Evolutionary conservation across 2,797 vertebrate genomes (phyloP).

Genomic region (Chrysocyon brachyurus): DNA sequence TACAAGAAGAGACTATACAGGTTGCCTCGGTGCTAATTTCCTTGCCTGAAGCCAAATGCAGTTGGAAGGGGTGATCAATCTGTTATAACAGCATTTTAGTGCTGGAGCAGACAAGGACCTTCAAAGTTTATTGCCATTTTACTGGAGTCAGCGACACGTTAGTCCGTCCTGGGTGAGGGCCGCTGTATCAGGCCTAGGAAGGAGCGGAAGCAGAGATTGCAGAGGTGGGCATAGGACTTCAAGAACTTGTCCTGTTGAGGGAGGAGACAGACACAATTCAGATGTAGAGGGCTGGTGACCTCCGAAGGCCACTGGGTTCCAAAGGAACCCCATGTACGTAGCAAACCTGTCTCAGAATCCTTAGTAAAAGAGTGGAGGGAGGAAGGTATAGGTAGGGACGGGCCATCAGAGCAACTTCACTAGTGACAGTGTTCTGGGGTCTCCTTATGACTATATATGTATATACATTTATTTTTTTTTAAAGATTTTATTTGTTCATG

Average conservation of each 20-base stretch:
- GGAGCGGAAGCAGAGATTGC: not conserved
- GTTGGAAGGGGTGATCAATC: conserved; percentile 59
- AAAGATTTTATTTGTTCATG: no score
- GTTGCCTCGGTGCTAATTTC: conserved; percentile 63
- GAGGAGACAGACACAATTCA: not conserved
- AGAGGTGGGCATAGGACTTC: not conserved
- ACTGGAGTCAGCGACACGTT: conserved; percentile 12
- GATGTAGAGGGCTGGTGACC: not conserved
- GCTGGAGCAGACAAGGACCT: conserved; percentile 49
- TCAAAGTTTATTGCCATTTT: conserved; percentile 50
- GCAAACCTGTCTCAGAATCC: not conserved
- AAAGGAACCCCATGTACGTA: not conserved
- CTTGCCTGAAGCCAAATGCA: conserved; percentile 60
- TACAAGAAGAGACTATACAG: conserved; percentile 43
- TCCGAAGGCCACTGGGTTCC: not conserved
- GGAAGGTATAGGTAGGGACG: not conserved
- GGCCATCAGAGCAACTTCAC: not conserved
- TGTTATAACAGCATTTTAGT: conserved; percentile 57
- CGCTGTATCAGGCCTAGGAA: not conserved
- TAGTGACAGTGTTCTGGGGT: not conserved
- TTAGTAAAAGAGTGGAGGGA: not conserved
- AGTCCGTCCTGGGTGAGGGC: not conserved
- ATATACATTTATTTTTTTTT: no score
- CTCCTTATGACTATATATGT: not conserved
- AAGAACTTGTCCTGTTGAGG: not conserved